These are phyloP conservation scores for Drosophila mayri DNA, from an alignment of 1,140 invertebrate species.

Conservation along the genomic window DNA sequence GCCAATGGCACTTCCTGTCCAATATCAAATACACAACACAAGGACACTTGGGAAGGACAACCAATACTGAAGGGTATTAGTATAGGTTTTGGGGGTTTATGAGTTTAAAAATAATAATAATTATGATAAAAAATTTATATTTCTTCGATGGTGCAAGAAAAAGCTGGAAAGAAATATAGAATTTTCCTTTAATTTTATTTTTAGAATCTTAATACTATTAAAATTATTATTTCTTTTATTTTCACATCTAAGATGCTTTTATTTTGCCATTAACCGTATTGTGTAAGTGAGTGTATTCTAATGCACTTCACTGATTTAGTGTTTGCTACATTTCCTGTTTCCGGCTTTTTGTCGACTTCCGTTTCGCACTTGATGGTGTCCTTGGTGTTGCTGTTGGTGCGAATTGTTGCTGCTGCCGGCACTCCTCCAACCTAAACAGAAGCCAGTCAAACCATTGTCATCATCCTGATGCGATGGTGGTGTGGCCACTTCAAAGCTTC, in stretches of 20 bases:
- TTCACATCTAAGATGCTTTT: background rate
- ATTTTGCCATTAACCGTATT: background rate
- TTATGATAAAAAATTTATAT: background rate
- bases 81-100: background rate
- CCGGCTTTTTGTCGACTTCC: slow-evolving; percentile 65
- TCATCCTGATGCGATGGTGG: slow-evolving; percentile 46
- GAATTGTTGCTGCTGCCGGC: slow-evolving; percentile 9
- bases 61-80: background rate
- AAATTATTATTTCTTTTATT: background rate
- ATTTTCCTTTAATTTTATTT: background rate
- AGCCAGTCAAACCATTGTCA: slow-evolving; percentile 49
- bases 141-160: background rate
- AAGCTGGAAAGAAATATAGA: background rate
- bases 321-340: slow-evolving; percentile 78
- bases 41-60: background rate
- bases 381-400: slow-evolving; percentile 14
- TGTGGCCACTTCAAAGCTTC: slow-evolving; percentile 70
- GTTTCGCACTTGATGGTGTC: slow-evolving; percentile 58
- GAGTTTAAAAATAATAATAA: background rate
- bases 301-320: slow-evolving; percentile 80
- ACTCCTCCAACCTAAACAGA: slow-evolving; percentile 16
- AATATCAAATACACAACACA: slow-evolving; percentile 23
- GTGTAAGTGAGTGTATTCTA: slow-evolving; percentile 36
- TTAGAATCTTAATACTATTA: background rate
- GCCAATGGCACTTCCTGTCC: slow-evolving; percentile 50